phyloP scores from a whole-genome alignment of 2,113 vertebrate genomes.

The Recurvirostra avosetta region DNA sequence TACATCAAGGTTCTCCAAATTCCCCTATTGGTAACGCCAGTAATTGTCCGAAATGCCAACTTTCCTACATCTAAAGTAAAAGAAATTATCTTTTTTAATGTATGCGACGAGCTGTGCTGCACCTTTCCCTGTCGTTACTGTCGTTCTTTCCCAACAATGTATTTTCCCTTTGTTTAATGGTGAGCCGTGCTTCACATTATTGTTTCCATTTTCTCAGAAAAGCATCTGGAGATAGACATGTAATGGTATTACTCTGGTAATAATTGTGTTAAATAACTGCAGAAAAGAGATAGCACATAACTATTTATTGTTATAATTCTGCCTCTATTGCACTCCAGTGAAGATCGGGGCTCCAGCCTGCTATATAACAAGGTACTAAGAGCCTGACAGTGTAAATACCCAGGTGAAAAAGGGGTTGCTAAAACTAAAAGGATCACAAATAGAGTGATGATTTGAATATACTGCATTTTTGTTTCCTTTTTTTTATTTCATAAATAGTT shows the following conservation, averaged over 20 bases:
- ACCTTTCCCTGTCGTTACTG: not conserved
- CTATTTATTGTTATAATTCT: conserved; percentile 28
- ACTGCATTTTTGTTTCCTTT: not conserved
- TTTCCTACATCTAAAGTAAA: not conserved
- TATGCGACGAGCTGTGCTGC: not conserved
- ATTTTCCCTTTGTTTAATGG: not conserved
- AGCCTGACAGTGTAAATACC: not conserved
- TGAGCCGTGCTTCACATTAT: not conserved
- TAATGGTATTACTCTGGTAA: conserved; percentile 5
- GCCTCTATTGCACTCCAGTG: not conserved
- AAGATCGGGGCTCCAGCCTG: not conserved
- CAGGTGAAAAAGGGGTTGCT: not conserved
- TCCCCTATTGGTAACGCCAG: not conserved
- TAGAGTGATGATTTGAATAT: not conserved
- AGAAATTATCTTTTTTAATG: not conserved
- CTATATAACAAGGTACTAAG: not conserved
- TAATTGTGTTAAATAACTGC: conserved; percentile 38
- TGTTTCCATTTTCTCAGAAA: conserved; percentile 3
- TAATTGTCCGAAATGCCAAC: not conserved
- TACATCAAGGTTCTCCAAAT: not conserved
- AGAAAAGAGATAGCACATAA: not conserved
- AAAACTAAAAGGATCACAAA: not conserved
- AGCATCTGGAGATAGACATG: not conserved
- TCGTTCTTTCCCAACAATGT: not conserved
- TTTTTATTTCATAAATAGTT: not conserved